Percentiles rank a stretch among this genome's conserved stretches.
These are phyloP conservation scores for Morpho deidamia DNA, from an alignment of 2,888 invertebrate genomes.

Conservation along the genomic window DNA sequence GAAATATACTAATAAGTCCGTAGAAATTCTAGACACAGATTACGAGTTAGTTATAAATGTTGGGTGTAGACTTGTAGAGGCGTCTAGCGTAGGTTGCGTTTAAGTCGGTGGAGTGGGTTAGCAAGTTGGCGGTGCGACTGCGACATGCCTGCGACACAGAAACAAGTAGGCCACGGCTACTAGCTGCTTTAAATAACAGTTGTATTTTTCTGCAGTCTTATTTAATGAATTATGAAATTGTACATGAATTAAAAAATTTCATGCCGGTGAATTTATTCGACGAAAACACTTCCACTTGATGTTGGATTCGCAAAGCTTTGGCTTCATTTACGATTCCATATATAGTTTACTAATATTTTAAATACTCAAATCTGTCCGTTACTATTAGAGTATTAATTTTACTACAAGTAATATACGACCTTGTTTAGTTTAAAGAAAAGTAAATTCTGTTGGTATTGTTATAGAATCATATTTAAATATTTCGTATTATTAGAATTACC, in stretches of 20 bases:
- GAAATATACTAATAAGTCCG: not conserved
- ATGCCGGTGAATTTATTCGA: too few species aligned
- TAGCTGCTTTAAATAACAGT: constrained; percentile 40
- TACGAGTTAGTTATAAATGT: not conserved
- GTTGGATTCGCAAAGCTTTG: too few species aligned
- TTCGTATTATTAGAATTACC: too few species aligned
- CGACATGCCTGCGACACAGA: constrained; percentile 29
- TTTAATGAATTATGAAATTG: constrained; percentile 16
- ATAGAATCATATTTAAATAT: too few species aligned
- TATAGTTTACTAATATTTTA: too few species aligned
- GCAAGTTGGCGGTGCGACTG: constrained; percentile 24
- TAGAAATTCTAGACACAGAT: not conserved
- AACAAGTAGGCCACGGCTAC: constrained; percentile 60
- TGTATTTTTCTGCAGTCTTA: constrained; percentile 26
- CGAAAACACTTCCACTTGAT: too few species aligned
- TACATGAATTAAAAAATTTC: not conserved
- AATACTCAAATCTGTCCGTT: too few species aligned
- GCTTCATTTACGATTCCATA: too few species aligned
- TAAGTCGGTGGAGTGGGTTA: constrained; percentile 26
- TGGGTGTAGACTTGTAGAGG: constrained; percentile 4
- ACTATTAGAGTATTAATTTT: too few species aligned
- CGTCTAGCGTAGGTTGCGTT: constrained; percentile 33
- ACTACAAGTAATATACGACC: too few species aligned
- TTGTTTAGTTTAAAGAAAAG: too few species aligned
- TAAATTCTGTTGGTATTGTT: too few species aligned